Base-by-base conservation (phyloP, 1,140 invertebrate species). In the Riptortus pedestris region DNA sequence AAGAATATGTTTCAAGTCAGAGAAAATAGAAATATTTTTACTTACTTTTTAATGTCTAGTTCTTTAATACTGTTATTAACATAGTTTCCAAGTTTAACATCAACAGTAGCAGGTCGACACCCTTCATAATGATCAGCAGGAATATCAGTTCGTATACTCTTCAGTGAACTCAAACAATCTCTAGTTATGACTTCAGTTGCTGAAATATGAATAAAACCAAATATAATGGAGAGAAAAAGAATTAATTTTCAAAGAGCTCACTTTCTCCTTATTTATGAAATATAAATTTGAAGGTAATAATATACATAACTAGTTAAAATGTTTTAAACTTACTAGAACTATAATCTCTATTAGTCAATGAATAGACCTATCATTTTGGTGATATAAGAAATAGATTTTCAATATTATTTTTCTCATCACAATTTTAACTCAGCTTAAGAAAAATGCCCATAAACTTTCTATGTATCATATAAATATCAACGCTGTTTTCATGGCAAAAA, bases 51-150 rank as follows among this genome's bases (percentile, higher is more conserved):
- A 51, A 93, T 82, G 73, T 94, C 91, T 47, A 91, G 76, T 74
- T 94, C 88, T 69, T 86, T 84, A 45, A 94, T 90, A 2, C 82
- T 81, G 73, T 93, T 91, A 72, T 92, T 91, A 0, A 92, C 90
- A 74, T 93, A 94, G 73, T 93, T 83, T 5, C 82, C 90, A 38
- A 94, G 73, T 69, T 83, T 84, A 0, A 87, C 77, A 77, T 93
- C 88, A 70, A 80, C 80, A 0, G 89, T 84, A 51, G 90, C 88
- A 33, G 84, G 79, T 66, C 90, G 79, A 72, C 91, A 95, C 0
- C 91, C 91, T 76, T 93, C 91, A 75, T 91, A 93, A 65, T 84
- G 85, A 76, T 94, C 92, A 1, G 90, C 90, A n/a, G 91, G 92
- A 68, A 94, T 88, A 71, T 95, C 91, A 26, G 84, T 88, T 62